Conservation (phyloP, 1,140 invertebrate species). For the Coelopa frigida region DNA sequence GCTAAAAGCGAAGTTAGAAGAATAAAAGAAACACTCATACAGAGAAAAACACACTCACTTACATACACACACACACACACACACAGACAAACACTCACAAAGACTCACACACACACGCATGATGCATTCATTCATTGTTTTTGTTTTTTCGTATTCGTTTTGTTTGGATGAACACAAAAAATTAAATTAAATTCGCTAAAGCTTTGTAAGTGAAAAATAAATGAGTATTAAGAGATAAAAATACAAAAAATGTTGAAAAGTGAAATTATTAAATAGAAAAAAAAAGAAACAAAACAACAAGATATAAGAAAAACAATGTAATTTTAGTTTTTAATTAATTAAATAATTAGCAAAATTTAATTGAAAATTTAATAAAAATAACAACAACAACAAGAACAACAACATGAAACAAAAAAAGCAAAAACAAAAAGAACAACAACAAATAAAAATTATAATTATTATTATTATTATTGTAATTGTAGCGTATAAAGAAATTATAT, state of each 20-base stretch:
- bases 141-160: neutral
- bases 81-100: no score
- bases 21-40: conserved; percentile 10
- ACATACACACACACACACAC: conserved; percentile 9
- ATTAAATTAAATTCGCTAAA: neutral
- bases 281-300: neutral
- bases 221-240: neutral
- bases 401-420: neutral
- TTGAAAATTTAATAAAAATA: no score
- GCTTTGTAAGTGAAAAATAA: neutral
- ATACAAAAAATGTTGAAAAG: neutral
- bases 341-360: neutral
- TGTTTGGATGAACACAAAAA: neutral
- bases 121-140: neutral
- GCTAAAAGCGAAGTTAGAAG: conserved; percentile 1
- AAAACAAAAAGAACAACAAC: neutral
- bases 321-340: neutral
- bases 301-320: neutral
- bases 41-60: conserved; percentile 10
- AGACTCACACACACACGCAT: neutral
- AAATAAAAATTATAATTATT: conserved; percentile 1
- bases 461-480: no score
- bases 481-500: no score
- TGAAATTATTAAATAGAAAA: neutral
- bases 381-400: neutral